Evolutionary conservation across 2,797 vertebrate species (phyloP), one percentile per base, ranked within the genome.

Genomic region (Hoplostethus atlanticus): DNA sequence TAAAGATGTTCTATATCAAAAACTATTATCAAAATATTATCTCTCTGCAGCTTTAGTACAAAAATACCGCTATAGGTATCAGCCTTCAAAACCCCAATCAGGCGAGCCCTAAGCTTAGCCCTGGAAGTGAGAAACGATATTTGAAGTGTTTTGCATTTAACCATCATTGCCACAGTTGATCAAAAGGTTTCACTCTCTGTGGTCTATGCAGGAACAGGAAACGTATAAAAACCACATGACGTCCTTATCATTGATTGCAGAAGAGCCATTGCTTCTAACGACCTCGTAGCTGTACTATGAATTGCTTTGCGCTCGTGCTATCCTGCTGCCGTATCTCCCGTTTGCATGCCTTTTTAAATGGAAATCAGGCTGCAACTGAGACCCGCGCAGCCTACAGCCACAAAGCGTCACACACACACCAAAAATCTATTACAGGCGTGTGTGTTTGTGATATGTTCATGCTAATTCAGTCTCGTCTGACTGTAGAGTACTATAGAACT

Each of bases 321-420:
- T 80, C 67, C 50, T 15, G 51, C 52, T 30, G 51, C 13, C 69
- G 5, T 3, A 62, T 64, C 57, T 77, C 68, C 82, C 59, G 79
- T 86, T 82, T 79, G 62, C 73, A 65, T 85, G 47, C 66, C 59
- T 83, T 77, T 77, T 21, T 21, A 83, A 80, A 83, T 84, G 71
- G 66, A 87, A 84, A 85, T 89, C 25, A 67, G 60, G 36, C 51
- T 46, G 61, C 62, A 77, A 63, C 28, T 46, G 53, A 47, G 74
- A 77, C 48, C 52, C 28, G 54, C 55, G 40, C 50, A 52, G 25
- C 55, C 42, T 72, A 68, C 53, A 68, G 15, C 47, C 63, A 7
- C 58, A 58, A 15, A 57, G 63, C 46, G 4, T 40, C 60, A 64
- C 73, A 54, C 68, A 56, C 21, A 21, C 21, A 21, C 21, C 28